Conservation (phyloP, 2,888 invertebrate species). For the Odontocolon sp. region DNA sequence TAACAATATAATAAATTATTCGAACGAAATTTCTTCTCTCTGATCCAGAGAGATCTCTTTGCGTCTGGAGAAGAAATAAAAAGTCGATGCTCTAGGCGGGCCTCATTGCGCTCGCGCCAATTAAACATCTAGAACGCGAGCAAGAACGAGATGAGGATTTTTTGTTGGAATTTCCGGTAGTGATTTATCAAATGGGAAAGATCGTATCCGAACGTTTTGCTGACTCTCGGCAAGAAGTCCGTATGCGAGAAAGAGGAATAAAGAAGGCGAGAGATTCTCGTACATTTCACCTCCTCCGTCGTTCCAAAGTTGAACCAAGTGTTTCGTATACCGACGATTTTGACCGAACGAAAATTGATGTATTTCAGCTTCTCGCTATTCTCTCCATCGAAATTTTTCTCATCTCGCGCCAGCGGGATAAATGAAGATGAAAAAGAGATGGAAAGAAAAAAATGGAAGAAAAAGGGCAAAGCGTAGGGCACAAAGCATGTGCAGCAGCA, state of each 20-base stretch:
- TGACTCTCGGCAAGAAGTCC: constrained; percentile 67
- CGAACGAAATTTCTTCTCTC: not conserved
- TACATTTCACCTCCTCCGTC: constrained; percentile 6
- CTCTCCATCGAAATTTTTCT: constrained; percentile 10
- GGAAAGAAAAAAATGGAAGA: constrained; percentile 50
- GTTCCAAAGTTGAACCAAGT: not conserved
- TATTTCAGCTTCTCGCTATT: not conserved
- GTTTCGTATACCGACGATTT: constrained; percentile 23
- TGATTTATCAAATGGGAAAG: constrained; percentile 80
- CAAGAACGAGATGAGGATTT: constrained; percentile 66
- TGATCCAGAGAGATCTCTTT: not conserved
- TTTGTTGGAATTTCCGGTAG: constrained; percentile 79
- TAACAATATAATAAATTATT: not conserved
- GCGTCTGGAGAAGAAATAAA: constrained; percentile 8
- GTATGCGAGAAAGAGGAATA: constrained; percentile 46
- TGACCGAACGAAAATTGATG: not conserved
- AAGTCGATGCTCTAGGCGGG: constrained; percentile 15
- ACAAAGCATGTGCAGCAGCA: constrained; percentile 20
- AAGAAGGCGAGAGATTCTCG: constrained; percentile 32
- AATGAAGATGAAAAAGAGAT: constrained; percentile 48
- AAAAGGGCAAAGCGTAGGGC: constrained; percentile 46
- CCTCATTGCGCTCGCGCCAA: constrained; percentile 67
- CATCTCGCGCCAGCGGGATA: constrained; percentile 28
- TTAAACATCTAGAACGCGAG: constrained; percentile 77
- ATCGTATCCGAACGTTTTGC: constrained; percentile 72